Evolutionary conservation across 2,888 invertebrate genomes (phyloP).

Genomic region (Acanthosepion lycidas): DNA sequence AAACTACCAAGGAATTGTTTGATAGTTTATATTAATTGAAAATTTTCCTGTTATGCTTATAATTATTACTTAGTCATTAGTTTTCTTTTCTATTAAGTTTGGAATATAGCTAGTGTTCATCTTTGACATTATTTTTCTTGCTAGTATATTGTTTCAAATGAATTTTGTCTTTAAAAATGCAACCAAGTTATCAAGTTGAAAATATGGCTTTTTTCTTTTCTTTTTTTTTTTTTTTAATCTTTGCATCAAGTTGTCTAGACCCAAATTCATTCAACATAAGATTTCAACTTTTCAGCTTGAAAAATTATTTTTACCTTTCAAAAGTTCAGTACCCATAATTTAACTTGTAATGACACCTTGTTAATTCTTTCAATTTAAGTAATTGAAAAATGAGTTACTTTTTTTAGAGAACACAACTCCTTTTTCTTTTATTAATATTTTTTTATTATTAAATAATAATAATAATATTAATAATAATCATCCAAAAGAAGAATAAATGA

Average conservation of each 20-base stretch:
- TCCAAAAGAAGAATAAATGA: no score
- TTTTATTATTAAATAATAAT: no score
- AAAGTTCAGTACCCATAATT: neutral
- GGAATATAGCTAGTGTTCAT: neutral
- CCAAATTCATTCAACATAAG: neutral
- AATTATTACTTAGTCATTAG: neutral
- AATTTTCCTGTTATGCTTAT: neutral
- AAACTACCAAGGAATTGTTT: neutral
- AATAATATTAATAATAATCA: no score
- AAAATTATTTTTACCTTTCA: neutral
- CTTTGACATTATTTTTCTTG: no score
- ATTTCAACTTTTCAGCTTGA: neutral
- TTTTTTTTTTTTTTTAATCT: neutral
- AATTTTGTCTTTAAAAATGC: neutral
- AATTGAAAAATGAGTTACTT: no score
- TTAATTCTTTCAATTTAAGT: no score
- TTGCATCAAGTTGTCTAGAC: neutral
- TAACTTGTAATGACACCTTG: neutral
- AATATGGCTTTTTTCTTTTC: no score
- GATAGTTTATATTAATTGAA: neutral
- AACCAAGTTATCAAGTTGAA: neutral
- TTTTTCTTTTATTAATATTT: no score
- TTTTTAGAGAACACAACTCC: no score
- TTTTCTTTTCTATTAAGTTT: neutral
- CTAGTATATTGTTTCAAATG: neutral